Base-by-base conservation (phyloP, 1,140 invertebrate species). In the Pseudomyrmex dendroicus region DNA sequence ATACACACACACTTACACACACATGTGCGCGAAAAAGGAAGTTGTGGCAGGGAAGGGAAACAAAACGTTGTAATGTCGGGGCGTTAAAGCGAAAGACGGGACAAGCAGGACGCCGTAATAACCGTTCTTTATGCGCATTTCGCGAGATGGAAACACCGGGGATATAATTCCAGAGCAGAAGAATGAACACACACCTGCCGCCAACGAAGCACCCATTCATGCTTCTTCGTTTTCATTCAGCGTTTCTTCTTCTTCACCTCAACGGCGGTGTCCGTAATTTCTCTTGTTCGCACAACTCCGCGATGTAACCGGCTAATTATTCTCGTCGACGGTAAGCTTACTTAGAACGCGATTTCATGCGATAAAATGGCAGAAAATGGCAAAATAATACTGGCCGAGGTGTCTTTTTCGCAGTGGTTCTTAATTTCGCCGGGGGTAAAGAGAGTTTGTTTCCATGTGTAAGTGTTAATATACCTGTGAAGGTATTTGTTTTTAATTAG, bases 191-290 rank as follows among this genome's bases (percentile, higher is more conserved):
- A 35, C 57, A 62, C 56, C 78, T 63, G 57, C 78, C 57, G 59
- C 77, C 59, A 57, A 52, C 64, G 48, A 67, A 35, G 22, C 68
- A 48, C 67, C 44, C 82, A 78, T 85, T 85, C 84, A 84, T 66
- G 73, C n/a, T 22, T 61, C 66, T 73, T 80, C 83, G 68, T 86
- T 85, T 86, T 82, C 83, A 86, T 85, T 86, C 85, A 85, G 12
- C 54, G 63, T 20, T 82, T 73, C 83, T 82, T 74, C 54, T 66
- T 72, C 46, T 35, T 35, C 35, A 35, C 35, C 50, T 73, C 72
- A 20, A 20, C 20, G 22, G 22, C 64, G 15, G 15, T 35, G 46
- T 20, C 5, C 72, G 46, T 57, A 54, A 35, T 54, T 46, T 35
- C 48, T 48, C 25, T 56, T 22, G n/a, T 54, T 52, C 17, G 22